These are phyloP conservation scores for Trichomycterus rosablanca DNA, from an alignment of 2,113 vertebrate genomes.

Conservation along the genomic window DNA sequence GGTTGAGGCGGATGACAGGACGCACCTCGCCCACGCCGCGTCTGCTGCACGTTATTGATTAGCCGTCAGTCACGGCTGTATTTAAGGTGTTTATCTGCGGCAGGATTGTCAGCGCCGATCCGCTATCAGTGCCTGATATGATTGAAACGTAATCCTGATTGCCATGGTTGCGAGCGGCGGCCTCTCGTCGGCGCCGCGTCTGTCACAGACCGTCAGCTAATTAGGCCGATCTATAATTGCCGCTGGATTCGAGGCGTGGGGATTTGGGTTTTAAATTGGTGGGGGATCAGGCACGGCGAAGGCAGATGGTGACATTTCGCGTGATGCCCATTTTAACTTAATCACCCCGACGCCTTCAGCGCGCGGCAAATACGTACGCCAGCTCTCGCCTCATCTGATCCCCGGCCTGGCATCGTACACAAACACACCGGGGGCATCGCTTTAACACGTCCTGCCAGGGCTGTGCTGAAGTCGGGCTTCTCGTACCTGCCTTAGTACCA, in stretches of 20 bases:
- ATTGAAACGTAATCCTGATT: constrained; percentile 30
- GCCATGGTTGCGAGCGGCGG: constrained; percentile 19
- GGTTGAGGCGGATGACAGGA: too few species aligned
- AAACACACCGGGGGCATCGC: constrained; percentile 30
- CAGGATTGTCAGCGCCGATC: constrained; percentile 6
- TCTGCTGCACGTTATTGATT: neutral
- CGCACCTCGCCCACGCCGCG: too few species aligned
- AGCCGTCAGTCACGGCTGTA: constrained; percentile 7
- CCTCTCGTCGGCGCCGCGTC: constrained; percentile 14
- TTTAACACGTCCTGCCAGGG: constrained; percentile 14
- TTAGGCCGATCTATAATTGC: constrained; percentile 49
- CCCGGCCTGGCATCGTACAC: constrained; percentile 30
- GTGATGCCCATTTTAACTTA: constrained; percentile 45
- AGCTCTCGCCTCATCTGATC: constrained; percentile 34
- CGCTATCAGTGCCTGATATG: constrained; percentile 10
- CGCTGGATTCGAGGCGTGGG: constrained; percentile 36
- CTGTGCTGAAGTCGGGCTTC: constrained; percentile 10
- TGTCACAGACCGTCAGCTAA: constrained; percentile 45
- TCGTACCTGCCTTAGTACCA: constrained; percentile 3
- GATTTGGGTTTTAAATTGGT: constrained; percentile 43
- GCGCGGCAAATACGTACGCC: constrained; percentile 34
- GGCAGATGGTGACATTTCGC: constrained; percentile 52
- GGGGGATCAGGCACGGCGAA: constrained; percentile 41
- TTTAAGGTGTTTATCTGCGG: constrained; percentile 1
- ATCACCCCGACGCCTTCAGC: constrained; percentile 31